Base-by-base conservation (phyloP, 1,140 invertebrate species). In the Drosophila malerkotliana region DNA sequence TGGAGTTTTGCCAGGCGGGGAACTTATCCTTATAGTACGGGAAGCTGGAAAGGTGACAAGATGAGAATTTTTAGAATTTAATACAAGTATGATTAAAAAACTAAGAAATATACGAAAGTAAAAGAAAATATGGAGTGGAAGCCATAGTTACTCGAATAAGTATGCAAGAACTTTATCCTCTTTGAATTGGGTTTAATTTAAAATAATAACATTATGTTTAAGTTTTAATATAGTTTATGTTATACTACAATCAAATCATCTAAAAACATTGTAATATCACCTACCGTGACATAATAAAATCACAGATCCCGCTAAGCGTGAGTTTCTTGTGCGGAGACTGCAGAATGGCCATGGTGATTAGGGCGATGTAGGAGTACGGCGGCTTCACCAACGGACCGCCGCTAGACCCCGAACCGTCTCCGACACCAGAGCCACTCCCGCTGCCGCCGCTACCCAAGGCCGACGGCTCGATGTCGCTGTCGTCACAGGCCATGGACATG, bases 291-390 rank as follows among this genome's bases (percentile, higher is more conserved):
- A 99, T 99, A 69, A 99, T 99, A 92, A 99, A 99, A 91, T 99
- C 98, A 93, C 98, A 99, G 63, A 99, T 99, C 14, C 98, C 98
- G 82, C 98, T 98, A 0, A 99, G 93, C 0, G 98, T 99, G 9
- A 99, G 93, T 87, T 98, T 98, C 93, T 99, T 99, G 82, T 98
- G 96, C 9, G 98, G 98, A n/a, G 98, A 98, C 80, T 99, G 98
- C 0, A 99, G 93, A 52, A 99, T 99, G 12, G 98, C 97, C 98
- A 99, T 99, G 0, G 98, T 99, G 77, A 99, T 99, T 1, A 99
- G 93, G 0, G 98, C 98, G 72, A 99, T 99, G 93, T 99, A 99
- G 0, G 98, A 99, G 92, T 99, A 99, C 0, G 98, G 98, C 2
- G 98, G 98, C 91, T 99, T 99, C 10, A 98, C 97, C 28, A 95